These are phyloP conservation scores for Catagonus wagneri DNA, from an alignment of 2,113 vertebrate species.

Conservation along the genomic window DNA sequence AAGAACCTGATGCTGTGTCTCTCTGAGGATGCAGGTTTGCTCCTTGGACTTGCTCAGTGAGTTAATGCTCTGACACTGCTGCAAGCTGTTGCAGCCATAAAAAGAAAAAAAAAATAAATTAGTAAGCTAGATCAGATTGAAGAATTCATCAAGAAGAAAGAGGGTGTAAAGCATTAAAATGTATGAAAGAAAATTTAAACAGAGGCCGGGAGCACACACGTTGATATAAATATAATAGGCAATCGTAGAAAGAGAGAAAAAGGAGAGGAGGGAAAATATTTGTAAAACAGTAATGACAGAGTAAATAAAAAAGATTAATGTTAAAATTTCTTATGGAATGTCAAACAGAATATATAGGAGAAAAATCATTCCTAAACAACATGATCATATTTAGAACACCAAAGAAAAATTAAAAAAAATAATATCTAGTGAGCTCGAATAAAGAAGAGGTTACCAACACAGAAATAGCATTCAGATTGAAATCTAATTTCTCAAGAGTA, in stretches of 20 bases:
- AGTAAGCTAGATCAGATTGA: neutral
- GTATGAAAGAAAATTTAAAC: neutral
- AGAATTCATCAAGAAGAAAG: neutral
- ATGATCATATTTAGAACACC: neutral
- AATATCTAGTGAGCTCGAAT: neutral
- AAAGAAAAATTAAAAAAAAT: neutral
- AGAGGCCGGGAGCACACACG: neutral
- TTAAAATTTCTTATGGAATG: neutral
- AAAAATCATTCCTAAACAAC: neutral
- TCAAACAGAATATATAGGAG: neutral
- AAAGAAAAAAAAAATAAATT: neutral
- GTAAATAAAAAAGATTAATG: neutral
- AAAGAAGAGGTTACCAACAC: neutral
- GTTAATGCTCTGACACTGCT: too few relatives aligned
- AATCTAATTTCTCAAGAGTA: neutral
- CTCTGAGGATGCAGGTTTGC: too few relatives aligned
- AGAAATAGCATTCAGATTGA: slow-evolving; percentile 4
- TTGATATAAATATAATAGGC: neutral
- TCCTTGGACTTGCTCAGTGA: too few relatives aligned
- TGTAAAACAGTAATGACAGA: neutral
- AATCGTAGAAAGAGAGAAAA: neutral
- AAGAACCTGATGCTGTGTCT: too few relatives aligned
- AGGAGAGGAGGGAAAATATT: neutral
- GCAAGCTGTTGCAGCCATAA: too few relatives aligned
- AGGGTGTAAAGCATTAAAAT: neutral